Conservation (phyloP, 2,797 vertebrate genomes). For the Acanthiza pusilla region DNA sequence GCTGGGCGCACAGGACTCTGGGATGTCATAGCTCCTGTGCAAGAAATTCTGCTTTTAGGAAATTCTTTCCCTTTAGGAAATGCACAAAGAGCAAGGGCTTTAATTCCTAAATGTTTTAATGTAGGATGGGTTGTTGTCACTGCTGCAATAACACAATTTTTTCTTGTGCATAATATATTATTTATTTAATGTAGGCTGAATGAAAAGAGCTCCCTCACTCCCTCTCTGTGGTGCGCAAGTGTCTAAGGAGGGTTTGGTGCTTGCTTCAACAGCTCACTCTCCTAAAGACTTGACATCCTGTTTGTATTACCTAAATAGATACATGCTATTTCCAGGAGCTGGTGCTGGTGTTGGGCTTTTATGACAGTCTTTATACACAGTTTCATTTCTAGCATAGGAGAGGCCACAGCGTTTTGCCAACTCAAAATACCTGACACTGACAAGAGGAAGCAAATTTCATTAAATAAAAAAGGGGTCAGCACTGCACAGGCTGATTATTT, state of each 20-base stretch:
- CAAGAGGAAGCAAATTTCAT: conserved; percentile 41
- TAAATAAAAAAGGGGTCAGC: conserved; percentile 19
- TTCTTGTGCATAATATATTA: not conserved
- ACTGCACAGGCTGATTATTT: conserved; percentile 27
- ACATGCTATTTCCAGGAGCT: not conserved
- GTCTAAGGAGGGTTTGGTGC: not conserved
- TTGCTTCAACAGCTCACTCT: not conserved
- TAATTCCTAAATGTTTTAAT: not conserved
- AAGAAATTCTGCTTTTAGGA: not conserved
- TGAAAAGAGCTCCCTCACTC: not conserved
- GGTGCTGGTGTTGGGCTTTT: not conserved
- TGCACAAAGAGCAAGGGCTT: rapidly evolving
- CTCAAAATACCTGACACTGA: conserved; percentile 7
- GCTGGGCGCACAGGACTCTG: not conserved
- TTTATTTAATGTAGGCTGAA: not conserved
- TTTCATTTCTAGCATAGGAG: not conserved
- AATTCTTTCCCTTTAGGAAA: not conserved
- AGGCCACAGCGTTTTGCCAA: not conserved
- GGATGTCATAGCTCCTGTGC: not conserved
- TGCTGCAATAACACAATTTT: not conserved
- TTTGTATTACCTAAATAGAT: conserved; percentile 23
- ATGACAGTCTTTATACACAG: not conserved
- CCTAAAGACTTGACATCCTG: conserved; percentile 26
- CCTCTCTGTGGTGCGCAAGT: not conserved
- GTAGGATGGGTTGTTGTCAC: not conserved